Conservation (phyloP, 1,140 invertebrate species). For the Hyposmocoma kahamanoa region DNA sequence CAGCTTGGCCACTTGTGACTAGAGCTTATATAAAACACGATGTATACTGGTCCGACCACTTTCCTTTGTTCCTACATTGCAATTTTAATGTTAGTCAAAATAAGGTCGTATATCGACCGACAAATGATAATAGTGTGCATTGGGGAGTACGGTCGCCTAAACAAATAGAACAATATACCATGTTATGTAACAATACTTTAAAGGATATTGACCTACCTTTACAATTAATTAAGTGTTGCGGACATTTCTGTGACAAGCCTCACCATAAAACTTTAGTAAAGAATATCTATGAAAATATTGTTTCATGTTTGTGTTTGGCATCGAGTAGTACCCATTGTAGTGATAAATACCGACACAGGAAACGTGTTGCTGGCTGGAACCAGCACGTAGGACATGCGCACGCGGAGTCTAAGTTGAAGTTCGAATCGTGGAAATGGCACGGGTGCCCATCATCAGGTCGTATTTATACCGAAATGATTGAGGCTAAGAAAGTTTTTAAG, state of each 20-base stretch:
- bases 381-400: neutral
- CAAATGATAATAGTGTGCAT: neutral
- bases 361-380: neutral
- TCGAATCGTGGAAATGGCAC: neutral
- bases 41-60: too few relatives aligned
- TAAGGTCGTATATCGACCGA: neutral
- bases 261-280: neutral
- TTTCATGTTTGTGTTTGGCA: neutral
- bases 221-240: constrained; percentile 4
- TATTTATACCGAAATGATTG: neutral
- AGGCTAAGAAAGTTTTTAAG: too few relatives aligned
- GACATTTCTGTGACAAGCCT: neutral
- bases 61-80: neutral
- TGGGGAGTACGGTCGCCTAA: neutral
- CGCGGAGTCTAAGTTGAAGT: neutral
- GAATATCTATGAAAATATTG: constrained; percentile 1
- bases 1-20: too few relatives aligned
- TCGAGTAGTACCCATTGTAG: neutral
- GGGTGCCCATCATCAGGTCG: neutral
- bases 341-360: neutral
- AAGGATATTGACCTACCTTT: neutral
- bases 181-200: neutral
- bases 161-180: neutral
- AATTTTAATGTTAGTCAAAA: neutral
- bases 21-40: too few relatives aligned